These are phyloP conservation scores for Linyphia triangularis DNA, from an alignment of 2,888 invertebrate species.

Conservation along the genomic window DNA sequence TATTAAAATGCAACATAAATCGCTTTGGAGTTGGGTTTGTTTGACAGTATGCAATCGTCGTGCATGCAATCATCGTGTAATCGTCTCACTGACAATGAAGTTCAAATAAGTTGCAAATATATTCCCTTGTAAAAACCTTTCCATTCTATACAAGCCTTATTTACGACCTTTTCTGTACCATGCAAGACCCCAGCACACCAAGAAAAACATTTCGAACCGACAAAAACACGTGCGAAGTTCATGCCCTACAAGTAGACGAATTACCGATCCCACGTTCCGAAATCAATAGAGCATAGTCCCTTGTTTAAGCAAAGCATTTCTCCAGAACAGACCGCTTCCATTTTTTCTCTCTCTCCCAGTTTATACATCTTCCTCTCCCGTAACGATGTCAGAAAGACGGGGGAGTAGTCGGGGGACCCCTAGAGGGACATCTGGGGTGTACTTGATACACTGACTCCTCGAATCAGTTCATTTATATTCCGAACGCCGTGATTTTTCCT, in stretches of 20 bases:
- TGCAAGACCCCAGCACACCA: background rate
- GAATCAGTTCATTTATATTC: conserved; percentile 70
- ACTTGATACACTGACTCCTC: conserved; percentile 64
- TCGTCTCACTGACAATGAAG: too few species aligned
- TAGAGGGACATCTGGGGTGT: conserved; percentile 66
- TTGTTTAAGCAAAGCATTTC: conserved; percentile 55
- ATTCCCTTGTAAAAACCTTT: too few species aligned
- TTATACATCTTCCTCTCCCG: conserved; percentile 49
- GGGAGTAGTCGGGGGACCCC: conserved; percentile 29
- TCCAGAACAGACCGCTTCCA: conserved; percentile 27
- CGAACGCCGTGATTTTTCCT: conserved; percentile 52
- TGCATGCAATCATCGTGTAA: too few species aligned
- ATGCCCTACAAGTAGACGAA: conserved; percentile 2
- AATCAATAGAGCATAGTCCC: conserved; percentile 56
- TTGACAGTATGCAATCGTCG: too few species aligned
- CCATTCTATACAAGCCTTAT: too few species aligned
- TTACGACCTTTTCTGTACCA: background rate
- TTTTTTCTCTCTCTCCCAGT: background rate
- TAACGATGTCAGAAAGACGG: conserved; percentile 61
- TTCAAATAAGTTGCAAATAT: too few species aligned
- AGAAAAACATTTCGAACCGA: background rate
- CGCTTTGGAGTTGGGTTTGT: too few species aligned
- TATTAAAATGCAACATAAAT: too few species aligned
- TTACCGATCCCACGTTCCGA: background rate
- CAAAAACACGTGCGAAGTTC: background rate